Evolutionary conservation across 2,113 vertebrate species (phyloP).

Genomic region (Verasper variegatus): DNA sequence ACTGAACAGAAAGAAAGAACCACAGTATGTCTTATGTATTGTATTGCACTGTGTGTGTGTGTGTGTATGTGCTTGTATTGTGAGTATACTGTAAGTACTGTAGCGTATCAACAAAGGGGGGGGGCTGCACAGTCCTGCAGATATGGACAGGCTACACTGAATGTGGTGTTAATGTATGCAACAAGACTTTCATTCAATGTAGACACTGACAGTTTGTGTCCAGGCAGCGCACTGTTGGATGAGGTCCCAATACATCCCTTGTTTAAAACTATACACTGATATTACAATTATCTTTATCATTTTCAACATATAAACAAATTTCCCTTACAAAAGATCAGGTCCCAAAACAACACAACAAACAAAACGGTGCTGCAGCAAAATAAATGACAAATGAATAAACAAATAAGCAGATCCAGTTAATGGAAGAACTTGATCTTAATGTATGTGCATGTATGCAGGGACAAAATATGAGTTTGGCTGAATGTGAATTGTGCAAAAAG

Average conservation of each 20-base stretch:
- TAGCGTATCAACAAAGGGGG: not conserved
- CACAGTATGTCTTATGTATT: conserved; percentile 29
- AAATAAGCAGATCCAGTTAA: no score
- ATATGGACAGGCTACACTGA: not conserved
- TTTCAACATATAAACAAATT: no score
- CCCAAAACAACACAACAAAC: not conserved
- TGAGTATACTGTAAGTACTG: conserved; percentile 35
- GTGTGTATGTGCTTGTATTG: conserved; percentile 16
- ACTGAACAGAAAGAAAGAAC: conserved; percentile 29
- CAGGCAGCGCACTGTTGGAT: not conserved
- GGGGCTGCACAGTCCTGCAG: conserved; percentile 3
- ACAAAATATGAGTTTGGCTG: no score
- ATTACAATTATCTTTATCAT: not conserved
- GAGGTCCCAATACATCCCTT: not conserved
- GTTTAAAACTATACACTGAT: not conserved
- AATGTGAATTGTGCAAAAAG: no score
- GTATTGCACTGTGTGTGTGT: not conserved
- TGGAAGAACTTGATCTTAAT: no score
- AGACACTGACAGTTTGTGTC: conserved; percentile 33
- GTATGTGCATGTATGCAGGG: no score
- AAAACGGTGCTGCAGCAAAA: not conserved
- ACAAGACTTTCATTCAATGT: conserved; percentile 21
- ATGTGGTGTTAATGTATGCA: conserved; percentile 27
- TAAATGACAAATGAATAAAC: no score
- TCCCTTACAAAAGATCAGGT: no score